Evolutionary conservation across 1,140 invertebrate species (phyloP), one percentile per base, ranked within the genome.

Genomic region (Zaprionus nigranus): DNA sequence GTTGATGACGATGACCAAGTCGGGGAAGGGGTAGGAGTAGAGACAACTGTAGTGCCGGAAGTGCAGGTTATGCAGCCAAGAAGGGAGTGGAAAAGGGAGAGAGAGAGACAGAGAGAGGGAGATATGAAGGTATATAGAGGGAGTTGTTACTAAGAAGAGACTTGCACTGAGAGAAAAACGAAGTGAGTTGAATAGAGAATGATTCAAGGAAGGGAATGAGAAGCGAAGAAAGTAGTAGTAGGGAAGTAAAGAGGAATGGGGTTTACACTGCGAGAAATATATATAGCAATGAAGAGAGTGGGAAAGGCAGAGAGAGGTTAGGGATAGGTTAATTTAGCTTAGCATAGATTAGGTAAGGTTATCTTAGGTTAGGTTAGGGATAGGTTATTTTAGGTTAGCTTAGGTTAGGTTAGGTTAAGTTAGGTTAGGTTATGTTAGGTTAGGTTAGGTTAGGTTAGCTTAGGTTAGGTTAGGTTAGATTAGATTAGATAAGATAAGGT

Each of bases 11-110:
- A 46, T 56, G 62, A 64, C 65, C 56, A 64, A 38, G 26, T 30
- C 56, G 49, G 56, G 34, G 20, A 34, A 46, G 26, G 36, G 63
- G 38, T 17, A 43, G 22, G 43, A 20, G 20, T 46, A 78, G 63
- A 83, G 59, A 77, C 80, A 75, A 87, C 77, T 84, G 83, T 78
- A 84, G 81, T 70, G 78, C 81, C 84, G 84, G 84, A 87, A 87
- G 78, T 84, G 70, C 74, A 78, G 68, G 60, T 57, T 58, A 49
- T 38, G 64, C 3, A 61, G 62, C 67, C 69, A 40, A 53, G 61
- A 61, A 58, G 67, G 36, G 38, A 67, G 59, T 58, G 20, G 13
- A 26, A 20, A 3, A 59, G 7, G 28, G 24, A 54, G 28, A 26
- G 9, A 17, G 12, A 34, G 28, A 12, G 17, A 20, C 20, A 22